phyloP scores from a whole-genome alignment of 1,140 invertebrate genomes.

The Drosophila asahinai region DNA sequence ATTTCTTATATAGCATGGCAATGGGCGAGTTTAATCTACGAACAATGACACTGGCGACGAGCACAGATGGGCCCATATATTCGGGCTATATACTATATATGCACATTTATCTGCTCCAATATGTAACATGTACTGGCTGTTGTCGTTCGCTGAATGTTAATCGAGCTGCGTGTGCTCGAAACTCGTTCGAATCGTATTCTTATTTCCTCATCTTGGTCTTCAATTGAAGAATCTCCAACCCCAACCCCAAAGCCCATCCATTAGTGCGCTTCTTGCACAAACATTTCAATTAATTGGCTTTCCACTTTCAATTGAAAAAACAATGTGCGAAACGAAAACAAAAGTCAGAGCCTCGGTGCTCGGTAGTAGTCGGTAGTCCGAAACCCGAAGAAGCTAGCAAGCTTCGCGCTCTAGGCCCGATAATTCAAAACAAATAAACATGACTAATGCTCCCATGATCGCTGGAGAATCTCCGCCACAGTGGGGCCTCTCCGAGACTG shows the following conservation, averaged over 20 bases:
- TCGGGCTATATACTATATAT: constrained; percentile 13
- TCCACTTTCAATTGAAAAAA: constrained; percentile 68
- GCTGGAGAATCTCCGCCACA: constrained; percentile 9
- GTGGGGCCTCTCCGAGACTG: constrained; percentile 17
- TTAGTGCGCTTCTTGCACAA: constrained; percentile 48
- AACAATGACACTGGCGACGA: constrained; percentile 45
- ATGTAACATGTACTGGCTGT: constrained; percentile 24
- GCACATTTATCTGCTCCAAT: constrained; percentile 17
- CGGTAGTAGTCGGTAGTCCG: too few relatives aligned
- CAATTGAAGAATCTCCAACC: constrained; percentile 41
- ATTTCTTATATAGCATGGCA: constrained; percentile 3
- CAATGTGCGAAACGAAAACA: constrained; percentile 60
- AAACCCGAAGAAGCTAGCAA: background rate
- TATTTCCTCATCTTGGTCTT: constrained; percentile 32
- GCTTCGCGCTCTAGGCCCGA: background rate
- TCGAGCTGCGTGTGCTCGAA: constrained; percentile 42
- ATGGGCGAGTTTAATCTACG: constrained; percentile 45
- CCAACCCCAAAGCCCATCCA: constrained; percentile 11
- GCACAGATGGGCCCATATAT: constrained; percentile 10
- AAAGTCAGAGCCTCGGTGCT: constrained; percentile 18
- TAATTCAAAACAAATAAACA: constrained; percentile 44
- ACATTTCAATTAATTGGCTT: constrained; percentile 75
- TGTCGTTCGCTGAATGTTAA: constrained; percentile 40
- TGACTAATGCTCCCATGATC: constrained; percentile 28
- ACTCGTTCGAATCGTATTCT: constrained; percentile 70